phyloP scores from a whole-genome alignment of 2,888 invertebrate species.

The Noctua pronuba region DNA sequence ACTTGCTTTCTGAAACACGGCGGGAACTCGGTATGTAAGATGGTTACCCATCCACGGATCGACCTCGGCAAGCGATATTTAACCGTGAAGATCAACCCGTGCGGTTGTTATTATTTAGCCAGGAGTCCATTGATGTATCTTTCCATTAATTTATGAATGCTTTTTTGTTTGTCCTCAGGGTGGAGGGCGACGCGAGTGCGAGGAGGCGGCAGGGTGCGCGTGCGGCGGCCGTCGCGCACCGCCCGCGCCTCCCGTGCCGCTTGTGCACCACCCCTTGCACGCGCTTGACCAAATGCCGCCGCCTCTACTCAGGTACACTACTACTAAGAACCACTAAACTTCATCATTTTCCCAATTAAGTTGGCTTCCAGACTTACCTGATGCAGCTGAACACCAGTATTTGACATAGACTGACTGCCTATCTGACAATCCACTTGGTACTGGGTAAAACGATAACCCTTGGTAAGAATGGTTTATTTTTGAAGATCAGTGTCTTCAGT shows the following conservation, averaged over 20 bases:
- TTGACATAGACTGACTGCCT: neutral
- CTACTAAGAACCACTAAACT: neutral
- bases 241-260: slow-evolving; percentile 80
- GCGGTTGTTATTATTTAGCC: neutral
- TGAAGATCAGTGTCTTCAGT: neutral
- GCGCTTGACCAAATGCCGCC: slow-evolving; percentile 86
- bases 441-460: neutral
- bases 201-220: slow-evolving; percentile 82
- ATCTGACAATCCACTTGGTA: neutral
- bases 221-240: slow-evolving; percentile 81
- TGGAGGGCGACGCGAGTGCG: slow-evolving; percentile 89
- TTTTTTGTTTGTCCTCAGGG: slow-evolving; percentile 73
- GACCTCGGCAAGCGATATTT: neutral
- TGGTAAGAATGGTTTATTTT: neutral
- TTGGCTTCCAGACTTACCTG: neutral
- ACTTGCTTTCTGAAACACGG: too few species aligned
- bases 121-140: neutral
- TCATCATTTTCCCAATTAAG: neutral
- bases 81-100: neutral
- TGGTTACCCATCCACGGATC: neutral
- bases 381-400: neutral
- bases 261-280: slow-evolving; percentile 87
- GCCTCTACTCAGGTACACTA: slow-evolving; percentile 81
- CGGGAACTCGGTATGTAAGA: neutral
- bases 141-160: neutral